A percentile compares a stretch with the other conserved stretches of the same genome.
Evolutionary conservation across 2,888 invertebrate genomes (phyloP).

Genomic region (Phlogophora meticulosa): DNA sequence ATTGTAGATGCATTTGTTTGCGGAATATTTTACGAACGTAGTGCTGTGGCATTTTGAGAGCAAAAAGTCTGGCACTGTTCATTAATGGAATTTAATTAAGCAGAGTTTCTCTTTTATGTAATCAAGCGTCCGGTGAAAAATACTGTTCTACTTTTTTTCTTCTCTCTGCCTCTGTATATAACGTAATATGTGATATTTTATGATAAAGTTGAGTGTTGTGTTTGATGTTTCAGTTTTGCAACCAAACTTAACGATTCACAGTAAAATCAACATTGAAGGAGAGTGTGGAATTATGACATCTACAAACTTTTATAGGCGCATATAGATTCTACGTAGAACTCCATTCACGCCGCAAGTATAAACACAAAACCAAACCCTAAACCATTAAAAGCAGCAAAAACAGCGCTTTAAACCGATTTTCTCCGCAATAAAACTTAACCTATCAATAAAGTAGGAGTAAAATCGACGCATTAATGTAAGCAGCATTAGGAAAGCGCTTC

Average conservation of each 20-base stretch:
- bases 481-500: constrained; percentile 43
- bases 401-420: constrained; percentile 37
- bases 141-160: not conserved
- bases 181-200: not conserved
- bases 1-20: not conserved
- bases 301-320: constrained; percentile 29
- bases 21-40: not conserved
- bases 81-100: constrained; percentile 9
- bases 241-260: constrained; percentile 16
- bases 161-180: not conserved
- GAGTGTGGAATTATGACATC: constrained; percentile 33
- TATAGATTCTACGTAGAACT: constrained; percentile 7
- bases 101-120: constrained; percentile 1
- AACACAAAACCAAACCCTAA: constrained; percentile 17
- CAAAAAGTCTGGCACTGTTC: constrained; percentile 3
- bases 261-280: constrained; percentile 26
- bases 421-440: constrained; percentile 48
- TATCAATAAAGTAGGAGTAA: constrained; percentile 51
- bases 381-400: constrained; percentile 18
- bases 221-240: constrained; percentile 2
- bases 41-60: not conserved
- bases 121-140: not conserved
- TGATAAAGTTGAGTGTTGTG: not conserved
- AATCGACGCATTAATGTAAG: constrained; percentile 57
- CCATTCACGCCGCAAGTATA: constrained; percentile 24